phyloP scores from a whole-genome alignment of 2,113 vertebrate genomes.

The Triplophysa tibetana region DNA sequence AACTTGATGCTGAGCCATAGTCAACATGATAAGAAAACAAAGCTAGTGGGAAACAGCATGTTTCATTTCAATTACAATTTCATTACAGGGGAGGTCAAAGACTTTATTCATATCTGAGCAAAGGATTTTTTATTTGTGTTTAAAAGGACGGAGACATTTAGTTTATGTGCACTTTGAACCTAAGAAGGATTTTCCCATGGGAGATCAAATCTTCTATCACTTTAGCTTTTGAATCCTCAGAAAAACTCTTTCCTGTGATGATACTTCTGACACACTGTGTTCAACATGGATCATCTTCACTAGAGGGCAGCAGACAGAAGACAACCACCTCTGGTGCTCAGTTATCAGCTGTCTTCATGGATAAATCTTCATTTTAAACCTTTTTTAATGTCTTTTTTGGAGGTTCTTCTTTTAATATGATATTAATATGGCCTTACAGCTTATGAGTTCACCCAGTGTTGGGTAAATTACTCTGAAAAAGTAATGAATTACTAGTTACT shows the following conservation, averaged over 20 bases:
- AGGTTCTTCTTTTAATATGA: neutral
- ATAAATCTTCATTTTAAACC: neutral
- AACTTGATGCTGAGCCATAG: conserved; percentile 6
- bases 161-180: conserved; percentile 42
- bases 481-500: too few relatives aligned
- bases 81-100: conserved; percentile 10
- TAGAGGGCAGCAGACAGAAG: conserved; percentile 75
- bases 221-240: neutral
- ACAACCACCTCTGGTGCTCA: conserved; percentile 9
- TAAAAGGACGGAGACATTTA: conserved; percentile 34
- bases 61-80: conserved; percentile 41
- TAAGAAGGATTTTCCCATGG: conserved; percentile 18
- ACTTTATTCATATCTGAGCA: conserved; percentile 13
- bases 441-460: neutral
- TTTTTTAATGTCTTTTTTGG: neutral
- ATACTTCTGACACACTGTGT: neutral
- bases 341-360: neutral
- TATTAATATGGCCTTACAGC: neutral
- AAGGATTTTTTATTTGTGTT: conserved; percentile 52
- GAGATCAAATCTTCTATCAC: conserved; percentile 7
- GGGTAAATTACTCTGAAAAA: too few relatives aligned
- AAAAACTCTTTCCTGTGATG: too few relatives aligned
- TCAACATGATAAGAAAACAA: conserved; percentile 15
- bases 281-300: conserved; percentile 54
- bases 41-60: conserved; percentile 52